phyloP scores from a whole-genome alignment of 2,113 vertebrate species.

The Cynocephalus volans region DNA sequence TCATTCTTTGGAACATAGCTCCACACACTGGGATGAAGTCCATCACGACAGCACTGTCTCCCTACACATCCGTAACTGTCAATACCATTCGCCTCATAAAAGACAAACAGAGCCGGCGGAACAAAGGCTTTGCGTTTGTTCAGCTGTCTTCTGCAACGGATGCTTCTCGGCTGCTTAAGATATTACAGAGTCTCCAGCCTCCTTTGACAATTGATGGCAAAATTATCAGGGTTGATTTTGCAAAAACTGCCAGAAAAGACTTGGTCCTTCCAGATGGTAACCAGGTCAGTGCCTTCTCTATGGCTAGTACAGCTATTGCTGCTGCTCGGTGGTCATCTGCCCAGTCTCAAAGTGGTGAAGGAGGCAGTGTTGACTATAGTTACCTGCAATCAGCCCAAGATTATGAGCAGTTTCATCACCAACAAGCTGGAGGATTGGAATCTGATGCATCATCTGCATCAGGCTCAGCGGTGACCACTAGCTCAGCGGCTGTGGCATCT shows the following conservation, averaged over 20 bases:
- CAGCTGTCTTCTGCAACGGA: slow-evolving; percentile 99
- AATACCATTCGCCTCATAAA: slow-evolving; percentile 99
- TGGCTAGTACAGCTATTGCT: slow-evolving; percentile 98
- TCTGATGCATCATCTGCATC: slow-evolving; percentile 90
- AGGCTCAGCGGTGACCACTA: slow-evolving; percentile 91
- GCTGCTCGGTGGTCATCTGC: slow-evolving; percentile 99
- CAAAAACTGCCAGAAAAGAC: slow-evolving; percentile 99
- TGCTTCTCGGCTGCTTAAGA: slow-evolving; percentile 97
- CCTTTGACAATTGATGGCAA: slow-evolving; percentile 98
- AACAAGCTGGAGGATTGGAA: slow-evolving; percentile 92
- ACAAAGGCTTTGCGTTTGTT: slow-evolving; percentile 98
- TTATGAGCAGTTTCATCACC: slow-evolving; percentile 95
- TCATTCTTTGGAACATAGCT: slow-evolving; percentile 98
- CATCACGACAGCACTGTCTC: slow-evolving; percentile 96
- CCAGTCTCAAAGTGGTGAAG: slow-evolving; percentile 95
- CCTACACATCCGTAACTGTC: slow-evolving; percentile 96
- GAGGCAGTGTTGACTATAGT: slow-evolving; percentile 93
- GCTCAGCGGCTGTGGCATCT: slow-evolving; percentile 95
- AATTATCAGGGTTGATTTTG: slow-evolving; percentile 99
- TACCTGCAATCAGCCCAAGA: slow-evolving; percentile 94
- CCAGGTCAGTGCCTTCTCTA: slow-evolving; percentile 97
- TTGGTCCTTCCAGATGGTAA: slow-evolving; percentile 97
- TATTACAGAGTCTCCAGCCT: slow-evolving; percentile 97
- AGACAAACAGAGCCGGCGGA: slow-evolving; percentile 98
- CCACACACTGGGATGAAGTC: slow-evolving; percentile 97